phyloP scores from a whole-genome alignment of 1,140 invertebrate genomes.

The Aradophagus sp. region DNA sequence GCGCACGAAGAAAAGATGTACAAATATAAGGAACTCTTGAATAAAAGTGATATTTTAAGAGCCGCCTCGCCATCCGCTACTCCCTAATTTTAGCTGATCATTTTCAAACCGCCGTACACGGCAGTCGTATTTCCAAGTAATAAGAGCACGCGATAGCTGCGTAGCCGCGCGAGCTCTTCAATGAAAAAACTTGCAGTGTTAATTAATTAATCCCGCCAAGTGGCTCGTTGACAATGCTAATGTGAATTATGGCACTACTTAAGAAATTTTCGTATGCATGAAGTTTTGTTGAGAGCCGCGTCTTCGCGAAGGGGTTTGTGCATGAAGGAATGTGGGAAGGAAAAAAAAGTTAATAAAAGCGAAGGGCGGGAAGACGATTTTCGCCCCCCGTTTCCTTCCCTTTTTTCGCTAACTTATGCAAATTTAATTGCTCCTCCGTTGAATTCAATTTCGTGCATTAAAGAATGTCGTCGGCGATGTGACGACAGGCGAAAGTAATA shows the following conservation, averaged over 20 bases:
- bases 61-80: too few relatives aligned
- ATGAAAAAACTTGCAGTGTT: constrained; percentile 17
- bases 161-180: neutral
- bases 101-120: neutral
- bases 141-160: constrained; percentile 5
- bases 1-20: too few relatives aligned
- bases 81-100: constrained; percentile 1
- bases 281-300: constrained; percentile 16
- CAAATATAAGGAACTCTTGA: too few relatives aligned
- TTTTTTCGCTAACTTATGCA: constrained; percentile 6
- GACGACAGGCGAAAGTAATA: constrained; percentile 41
- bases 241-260: constrained; percentile 33
- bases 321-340: neutral
- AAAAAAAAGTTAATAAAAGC: constrained; percentile 7
- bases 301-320: neutral
- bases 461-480: constrained; percentile 21
- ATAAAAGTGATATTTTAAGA: too few relatives aligned
- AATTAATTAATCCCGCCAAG: constrained; percentile 28
- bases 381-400: too few relatives aligned
- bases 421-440: constrained; percentile 19
- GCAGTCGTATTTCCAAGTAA: too few relatives aligned
- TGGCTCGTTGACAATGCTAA: constrained; percentile 37
- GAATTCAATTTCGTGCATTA: constrained; percentile 20
- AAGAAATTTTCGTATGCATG: constrained; percentile 22
- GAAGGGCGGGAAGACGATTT: neutral